A percentile compares a stretch with the other conserved stretches of the same genome.
These are phyloP conservation scores for Lucilia cuprina DNA, from an alignment of 1,140 invertebrate species.

Conservation along the genomic window DNA sequence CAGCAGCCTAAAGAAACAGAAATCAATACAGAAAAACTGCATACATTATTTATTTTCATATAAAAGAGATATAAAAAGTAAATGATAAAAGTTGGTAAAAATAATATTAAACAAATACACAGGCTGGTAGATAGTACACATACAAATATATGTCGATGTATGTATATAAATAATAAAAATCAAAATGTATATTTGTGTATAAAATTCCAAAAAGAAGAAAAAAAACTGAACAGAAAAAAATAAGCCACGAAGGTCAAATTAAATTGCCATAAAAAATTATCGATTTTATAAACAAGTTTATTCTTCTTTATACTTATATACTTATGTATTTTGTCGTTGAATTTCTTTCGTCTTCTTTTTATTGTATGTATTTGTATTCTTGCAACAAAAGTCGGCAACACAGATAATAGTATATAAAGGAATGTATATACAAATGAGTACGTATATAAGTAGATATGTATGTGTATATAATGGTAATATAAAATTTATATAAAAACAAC, in stretches of 20 bases:
- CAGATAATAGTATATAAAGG: neutral
- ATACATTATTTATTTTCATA: neutral
- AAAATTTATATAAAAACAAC: neutral
- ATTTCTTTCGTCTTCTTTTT: neutral
- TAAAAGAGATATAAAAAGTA: neutral
- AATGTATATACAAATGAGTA: neutral
- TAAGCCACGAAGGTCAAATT: conserved; percentile 62
- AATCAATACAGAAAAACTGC: neutral
- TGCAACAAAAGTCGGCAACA: conserved; percentile 22
- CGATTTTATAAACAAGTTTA: conserved; percentile 55
- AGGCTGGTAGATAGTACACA: neutral
- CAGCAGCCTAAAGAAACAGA: neutral
- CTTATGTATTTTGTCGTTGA: neutral
- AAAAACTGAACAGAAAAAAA: conserved; percentile 48
- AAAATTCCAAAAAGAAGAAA: conserved; percentile 36
- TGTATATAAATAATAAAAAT: neutral
- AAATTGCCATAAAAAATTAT: conserved; percentile 63
- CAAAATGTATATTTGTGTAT: neutral
- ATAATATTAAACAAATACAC: neutral
- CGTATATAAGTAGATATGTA: neutral
- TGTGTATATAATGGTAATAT: neutral
- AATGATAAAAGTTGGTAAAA: neutral
- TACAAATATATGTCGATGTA: neutral
- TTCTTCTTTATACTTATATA: neutral
- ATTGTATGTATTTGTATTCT: neutral